These are phyloP conservation scores for Brenthis hecate DNA, from an alignment of 2,888 invertebrate species.

Conservation along the genomic window DNA sequence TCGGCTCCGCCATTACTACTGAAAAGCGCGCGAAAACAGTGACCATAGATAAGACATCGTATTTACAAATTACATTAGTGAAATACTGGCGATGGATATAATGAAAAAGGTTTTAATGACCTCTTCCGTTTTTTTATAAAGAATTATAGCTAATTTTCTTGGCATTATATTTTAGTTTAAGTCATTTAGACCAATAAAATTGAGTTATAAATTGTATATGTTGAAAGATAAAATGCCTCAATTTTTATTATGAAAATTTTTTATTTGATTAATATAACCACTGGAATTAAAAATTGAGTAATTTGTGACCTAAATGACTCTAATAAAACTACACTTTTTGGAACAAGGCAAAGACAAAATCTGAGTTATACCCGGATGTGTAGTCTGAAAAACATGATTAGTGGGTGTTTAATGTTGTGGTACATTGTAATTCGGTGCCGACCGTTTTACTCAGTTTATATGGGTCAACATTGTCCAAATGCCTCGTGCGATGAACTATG, in stretches of 20 bases:
- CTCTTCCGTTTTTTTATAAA: constrained; percentile 9
- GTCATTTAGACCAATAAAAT: constrained; percentile 21
- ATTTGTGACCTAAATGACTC: constrained; percentile 25
- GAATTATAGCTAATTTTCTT: constrained; percentile 10
- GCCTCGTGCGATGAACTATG: constrained; percentile 53
- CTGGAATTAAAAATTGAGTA: constrained; percentile 23
- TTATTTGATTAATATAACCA: constrained; percentile 14
- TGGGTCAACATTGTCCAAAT: constrained; percentile 54
- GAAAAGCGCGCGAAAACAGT: constrained; percentile 56
- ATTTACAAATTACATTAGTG: constrained; percentile 37
- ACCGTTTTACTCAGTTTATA: constrained; percentile 42
- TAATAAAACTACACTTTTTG: constrained; percentile 26
- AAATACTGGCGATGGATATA: constrained; percentile 33
- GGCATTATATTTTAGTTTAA: constrained; percentile 13
- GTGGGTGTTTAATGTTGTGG: constrained; percentile 51
- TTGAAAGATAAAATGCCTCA: constrained; percentile 12
- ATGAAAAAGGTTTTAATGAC: constrained; percentile 25
- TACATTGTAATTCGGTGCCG: constrained; percentile 51
- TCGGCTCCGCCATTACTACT: constrained; percentile 47
- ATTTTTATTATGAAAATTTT: no score
- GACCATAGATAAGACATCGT: constrained; percentile 45
- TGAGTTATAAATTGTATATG: constrained; percentile 19
- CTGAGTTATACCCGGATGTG: constrained; percentile 34
- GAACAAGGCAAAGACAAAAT: constrained; percentile 33
- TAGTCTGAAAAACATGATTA: constrained; percentile 47